These are phyloP conservation scores for Tympanoctomys barrerae DNA, from an alignment of 2,797 vertebrate genomes.

Conservation along the genomic window DNA sequence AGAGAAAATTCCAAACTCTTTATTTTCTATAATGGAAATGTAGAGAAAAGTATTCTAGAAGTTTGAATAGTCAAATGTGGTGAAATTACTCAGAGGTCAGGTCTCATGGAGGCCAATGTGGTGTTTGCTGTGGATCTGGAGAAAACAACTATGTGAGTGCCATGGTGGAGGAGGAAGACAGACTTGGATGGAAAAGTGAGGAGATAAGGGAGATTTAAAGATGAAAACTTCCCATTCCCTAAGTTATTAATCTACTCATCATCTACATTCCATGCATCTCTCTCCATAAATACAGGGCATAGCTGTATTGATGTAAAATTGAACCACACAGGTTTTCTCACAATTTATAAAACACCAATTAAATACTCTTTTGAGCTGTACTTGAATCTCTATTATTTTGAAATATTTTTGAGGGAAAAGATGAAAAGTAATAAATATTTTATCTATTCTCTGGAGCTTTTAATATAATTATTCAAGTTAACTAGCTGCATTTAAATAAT, in stretches of 20 bases:
- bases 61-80: background rate
- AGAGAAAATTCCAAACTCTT: background rate
- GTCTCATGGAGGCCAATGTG: background rate
- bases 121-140: background rate
- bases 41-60: background rate
- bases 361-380: background rate
- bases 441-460: slow-evolving; percentile 4
- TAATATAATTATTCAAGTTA: slow-evolving; percentile 44
- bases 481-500: slow-evolving; percentile 44
- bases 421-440: slow-evolving; percentile 31
- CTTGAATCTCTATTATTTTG: slow-evolving; percentile 16
- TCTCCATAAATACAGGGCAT: background rate
- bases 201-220: background rate
- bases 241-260: background rate
- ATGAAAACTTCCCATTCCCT: background rate
- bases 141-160: background rate
- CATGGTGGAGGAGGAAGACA: background rate
- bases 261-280: background rate
- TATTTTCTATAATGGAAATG: background rate
- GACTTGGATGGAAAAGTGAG: background rate
- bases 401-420: background rate
- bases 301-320: background rate
- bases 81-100: background rate
- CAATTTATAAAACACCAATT: background rate
- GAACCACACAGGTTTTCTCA: background rate